Base-by-base conservation (phyloP, 2,113 vertebrate species). In the Pluvianellus socialis region DNA sequence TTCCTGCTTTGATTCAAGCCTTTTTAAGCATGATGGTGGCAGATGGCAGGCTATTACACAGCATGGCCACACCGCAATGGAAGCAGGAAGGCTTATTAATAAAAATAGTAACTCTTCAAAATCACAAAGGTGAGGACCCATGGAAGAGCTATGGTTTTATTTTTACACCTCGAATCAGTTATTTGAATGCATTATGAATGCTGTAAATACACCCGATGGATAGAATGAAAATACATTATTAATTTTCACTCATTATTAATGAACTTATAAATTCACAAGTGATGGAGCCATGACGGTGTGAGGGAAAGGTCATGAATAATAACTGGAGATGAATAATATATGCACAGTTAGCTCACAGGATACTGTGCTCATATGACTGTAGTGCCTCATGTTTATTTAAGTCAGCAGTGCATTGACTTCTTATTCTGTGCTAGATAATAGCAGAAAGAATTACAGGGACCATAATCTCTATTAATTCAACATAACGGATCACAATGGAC, bases 161-260 rank as follows among this genome's bases (percentile, higher is more conserved):
- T 95, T 96, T 96, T 94, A 73, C 79, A 92, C 89, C 80, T 87
- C 79, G 28, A 87, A 88, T 74, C 88, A 66, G 94, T 93, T 94
- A 98, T 96, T 88, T 82, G 84, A 96, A 92, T 96, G 92, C 66
- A 96, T 96, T 96, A 96, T 96, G 90, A 95, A 97, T 91, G 94
- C 82, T 94, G 96, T 97, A 97, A 97, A 98, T 96, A 96, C 27
- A 95, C 82, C 90, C 76, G 59, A 76, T 86, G 68, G 94, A 94
- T 96, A 95, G 86, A 96, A 95, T 49, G 14, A 94, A 96, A 92
- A 96, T 97, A 40, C 81, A 98, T 97, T 97, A 97, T 98, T 97
- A 97, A 98, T 96, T 96, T 68, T 35, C 92, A 91, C 94, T 88
- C 83, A 97, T 97, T 97, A 97, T 97, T 97, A 95, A 97, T 96